phyloP scores from a whole-genome alignment of 23 tunicate genomes.

The Trididemnum miniatum region DNA sequence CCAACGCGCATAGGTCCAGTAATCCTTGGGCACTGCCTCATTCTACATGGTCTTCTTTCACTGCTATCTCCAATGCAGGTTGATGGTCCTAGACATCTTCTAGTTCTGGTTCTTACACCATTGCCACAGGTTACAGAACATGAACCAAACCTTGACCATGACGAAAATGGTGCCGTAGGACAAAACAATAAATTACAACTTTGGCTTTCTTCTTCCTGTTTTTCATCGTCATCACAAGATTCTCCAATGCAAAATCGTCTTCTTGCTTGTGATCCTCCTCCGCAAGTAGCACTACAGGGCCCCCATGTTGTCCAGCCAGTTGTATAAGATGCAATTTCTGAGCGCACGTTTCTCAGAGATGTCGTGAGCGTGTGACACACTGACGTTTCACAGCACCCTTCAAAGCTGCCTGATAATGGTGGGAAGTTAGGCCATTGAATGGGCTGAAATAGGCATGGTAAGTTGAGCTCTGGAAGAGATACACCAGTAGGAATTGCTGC shows the following conservation, averaged over 20 bases:
- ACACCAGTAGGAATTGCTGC: not conserved
- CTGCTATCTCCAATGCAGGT: not conserved
- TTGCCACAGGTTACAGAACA: slow-evolving; percentile 62
- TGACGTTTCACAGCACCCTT: slow-evolving; percentile 80
- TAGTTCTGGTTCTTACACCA: slow-evolving; percentile 9
- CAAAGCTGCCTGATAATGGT: slow-evolving; percentile 72
- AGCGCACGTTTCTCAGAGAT: not conserved
- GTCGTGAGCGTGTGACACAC: slow-evolving; percentile 55
- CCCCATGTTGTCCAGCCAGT: slow-evolving; percentile 43
- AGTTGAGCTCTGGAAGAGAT: not conserved
- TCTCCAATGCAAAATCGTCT: slow-evolving; percentile 37
- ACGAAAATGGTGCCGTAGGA: not conserved
- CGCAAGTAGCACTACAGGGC: slow-evolving; percentile 38
- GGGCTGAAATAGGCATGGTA: slow-evolving; percentile 52
- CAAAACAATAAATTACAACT: slow-evolving; percentile 29
- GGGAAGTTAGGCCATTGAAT: slow-evolving; percentile 57
- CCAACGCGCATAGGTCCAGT: slow-evolving; percentile 2
- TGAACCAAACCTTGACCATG: slow-evolving; percentile 41
- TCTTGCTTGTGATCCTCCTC: slow-evolving; percentile 17
- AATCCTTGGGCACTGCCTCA: slow-evolving; percentile 16
- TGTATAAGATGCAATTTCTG: slow-evolving; percentile 50
- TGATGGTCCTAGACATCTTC: not conserved
- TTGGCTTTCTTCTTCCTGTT: slow-evolving; percentile 5
- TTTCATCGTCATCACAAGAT: slow-evolving; percentile 21
- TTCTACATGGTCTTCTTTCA: slow-evolving; percentile 10